These are phyloP conservation scores for Tethya wilhelma DNA, from an alignment of 37 sponge, comb jelly and placozoan species.

Conservation along the genomic window DNA sequence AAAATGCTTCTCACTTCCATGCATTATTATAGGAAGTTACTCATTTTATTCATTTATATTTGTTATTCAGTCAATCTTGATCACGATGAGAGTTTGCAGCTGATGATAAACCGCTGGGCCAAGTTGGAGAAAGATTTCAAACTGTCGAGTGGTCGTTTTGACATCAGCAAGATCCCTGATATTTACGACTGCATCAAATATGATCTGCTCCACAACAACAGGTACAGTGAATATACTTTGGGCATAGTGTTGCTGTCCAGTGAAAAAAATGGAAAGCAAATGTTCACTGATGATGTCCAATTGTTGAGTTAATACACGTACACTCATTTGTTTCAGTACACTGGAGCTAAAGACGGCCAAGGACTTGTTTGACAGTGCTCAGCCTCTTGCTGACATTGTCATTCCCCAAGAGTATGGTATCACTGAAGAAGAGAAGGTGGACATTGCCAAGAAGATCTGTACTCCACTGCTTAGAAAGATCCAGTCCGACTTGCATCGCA, in stretches of 20 bases:
- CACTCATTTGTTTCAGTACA: no score
- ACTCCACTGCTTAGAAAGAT: constrained; percentile 82
- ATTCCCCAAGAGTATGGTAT: constrained; percentile 99
- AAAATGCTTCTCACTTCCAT: no score
- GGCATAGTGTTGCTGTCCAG: no score
- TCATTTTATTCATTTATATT: no score
- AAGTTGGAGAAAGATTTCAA: constrained; percentile 92
- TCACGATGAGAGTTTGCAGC: constrained; percentile 66
- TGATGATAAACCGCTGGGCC: constrained; percentile 85
- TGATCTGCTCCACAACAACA: constrained; percentile 94
- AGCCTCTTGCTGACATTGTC: constrained; percentile 88
- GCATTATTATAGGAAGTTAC: no score
- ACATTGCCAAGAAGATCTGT: constrained; percentile 79
- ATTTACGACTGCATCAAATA: constrained; percentile 96
- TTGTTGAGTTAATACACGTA: no score
- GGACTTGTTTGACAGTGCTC: constrained; percentile 61
- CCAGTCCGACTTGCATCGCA: constrained; percentile 80
- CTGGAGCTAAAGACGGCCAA: constrained; percentile 49
- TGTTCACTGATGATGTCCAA: no score
- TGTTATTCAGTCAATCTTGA: constrained; percentile 12
- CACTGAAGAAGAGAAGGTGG: constrained; percentile 83
- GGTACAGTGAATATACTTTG: no score
- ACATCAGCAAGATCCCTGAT: constrained; percentile 98
- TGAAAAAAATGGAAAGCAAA: no score
- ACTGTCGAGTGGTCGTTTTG: constrained; percentile 72